Base-by-base conservation (phyloP, 2,888 invertebrate species). In the Andrena hattorfiana region DNA sequence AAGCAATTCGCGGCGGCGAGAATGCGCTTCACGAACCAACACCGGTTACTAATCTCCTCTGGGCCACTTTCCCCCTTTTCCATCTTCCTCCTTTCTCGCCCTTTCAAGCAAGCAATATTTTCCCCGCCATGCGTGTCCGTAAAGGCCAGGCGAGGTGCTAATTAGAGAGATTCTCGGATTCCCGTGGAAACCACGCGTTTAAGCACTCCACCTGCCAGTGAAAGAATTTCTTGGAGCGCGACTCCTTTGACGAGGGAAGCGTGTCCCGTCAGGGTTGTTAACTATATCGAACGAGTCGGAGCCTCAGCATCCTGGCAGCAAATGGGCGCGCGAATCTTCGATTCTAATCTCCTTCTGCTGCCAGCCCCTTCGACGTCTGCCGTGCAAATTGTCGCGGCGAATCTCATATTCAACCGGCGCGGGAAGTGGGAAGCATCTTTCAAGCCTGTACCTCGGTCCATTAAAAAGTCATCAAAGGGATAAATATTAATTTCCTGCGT, bases 151-250 rank as follows among this genome's bases (percentile, higher is more conserved):
- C 56, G 77, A 83, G 75, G 71, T 78, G 84, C 77, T 84, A 85
- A 85, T 85, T 84, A 84, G 84, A 77, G 74, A 59, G 67, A 80
- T 83, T 80, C 77, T 77, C 77, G 74, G 71, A 79, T 75, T 75
- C 68, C 83, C 23, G 48, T 42, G 74, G 60, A 62, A 66, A 82
- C 56, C 77, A 54, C 48, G 68, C 68, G 69, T 75, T 71, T 64
- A 80, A 77, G 69, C 64, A 59, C 10, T 56, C 66, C 23, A 30
- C 51, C 20, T 10, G 23, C 26, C 10, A 4, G 26, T 63, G 68
- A 23, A 30, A 56, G 63, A 71, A 48, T 62, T 23, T 30, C 51
- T 32, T 64, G 64, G 13, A 35, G 26, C 10, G 8, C 35, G 63
- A 16, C 30, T 69, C 76, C 76, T 78, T 78, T 76, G 79, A 77